Evolutionary conservation across 2,797 vertebrate species (phyloP).

Genomic region (Peromyscus attwateri): DNA sequence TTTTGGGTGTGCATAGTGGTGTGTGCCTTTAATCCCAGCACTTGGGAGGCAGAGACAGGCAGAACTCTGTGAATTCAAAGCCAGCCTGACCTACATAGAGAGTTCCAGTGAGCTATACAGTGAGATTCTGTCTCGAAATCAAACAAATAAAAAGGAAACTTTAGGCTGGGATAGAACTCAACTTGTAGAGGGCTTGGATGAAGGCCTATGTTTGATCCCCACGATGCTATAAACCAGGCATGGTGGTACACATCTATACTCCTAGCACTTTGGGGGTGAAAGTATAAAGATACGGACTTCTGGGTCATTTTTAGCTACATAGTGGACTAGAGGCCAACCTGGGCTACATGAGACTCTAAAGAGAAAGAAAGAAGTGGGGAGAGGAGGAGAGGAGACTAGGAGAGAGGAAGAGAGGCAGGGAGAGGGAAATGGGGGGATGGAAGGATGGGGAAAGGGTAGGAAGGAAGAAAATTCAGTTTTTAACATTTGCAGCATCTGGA

Average conservation of each 20-base stretch:
- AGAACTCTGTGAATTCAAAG: neutral
- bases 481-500: neutral
- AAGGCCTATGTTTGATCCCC: neutral
- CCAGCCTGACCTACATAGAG: neutral
- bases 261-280: neutral
- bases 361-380: neutral
- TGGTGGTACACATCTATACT: neutral
- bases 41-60: neutral
- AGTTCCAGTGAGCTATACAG: neutral
- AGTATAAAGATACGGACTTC: neutral
- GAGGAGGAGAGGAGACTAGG: neutral
- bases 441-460: neutral
- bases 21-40: neutral
- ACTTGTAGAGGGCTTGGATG: neutral
- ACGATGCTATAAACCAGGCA: neutral
- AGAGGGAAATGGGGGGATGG: too few species aligned
- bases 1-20: neutral
- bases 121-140: neutral
- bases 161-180: neutral
- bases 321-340: neutral
- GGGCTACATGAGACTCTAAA: neutral
- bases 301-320: neutral
- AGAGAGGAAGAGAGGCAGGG: neutral
- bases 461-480: slow-evolving; percentile 6
- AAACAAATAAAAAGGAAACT: neutral